These are phyloP conservation scores for Macquaria ambigua DNA, from an alignment of 2,113 vertebrate genomes.

Conservation along the genomic window DNA sequence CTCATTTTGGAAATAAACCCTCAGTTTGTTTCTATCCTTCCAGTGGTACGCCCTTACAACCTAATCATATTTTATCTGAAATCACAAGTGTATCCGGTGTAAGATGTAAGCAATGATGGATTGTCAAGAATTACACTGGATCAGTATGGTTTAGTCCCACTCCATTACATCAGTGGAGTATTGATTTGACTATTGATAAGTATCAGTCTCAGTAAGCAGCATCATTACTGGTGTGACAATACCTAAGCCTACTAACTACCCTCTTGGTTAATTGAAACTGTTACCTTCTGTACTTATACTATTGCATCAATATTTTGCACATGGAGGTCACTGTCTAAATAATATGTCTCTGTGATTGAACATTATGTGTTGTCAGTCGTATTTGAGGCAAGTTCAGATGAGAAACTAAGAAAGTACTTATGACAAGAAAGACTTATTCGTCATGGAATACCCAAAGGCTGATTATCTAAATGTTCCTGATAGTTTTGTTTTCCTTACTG, in stretches of 20 bases:
- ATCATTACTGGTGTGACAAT: not conserved
- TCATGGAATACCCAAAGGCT: not conserved
- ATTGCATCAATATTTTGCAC: not conserved
- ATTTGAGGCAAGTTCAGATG: not conserved
- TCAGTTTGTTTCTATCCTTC: not conserved
- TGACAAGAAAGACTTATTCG: constrained; percentile 1
- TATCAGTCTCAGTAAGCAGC: constrained; percentile 16
- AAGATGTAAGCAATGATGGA: not conserved
- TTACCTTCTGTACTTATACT: not conserved
- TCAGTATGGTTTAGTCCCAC: constrained; percentile 18
- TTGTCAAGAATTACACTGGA: constrained; percentile 1
- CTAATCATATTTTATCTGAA: constrained; percentile 5
- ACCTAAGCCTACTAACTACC: not conserved
- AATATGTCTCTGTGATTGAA: not conserved
- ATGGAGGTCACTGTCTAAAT: not conserved
- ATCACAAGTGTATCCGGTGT: not conserved
- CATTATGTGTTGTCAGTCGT: not conserved
- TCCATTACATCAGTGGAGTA: constrained; percentile 17
- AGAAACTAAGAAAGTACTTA: constrained; percentile 13
- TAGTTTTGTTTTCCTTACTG: constrained; percentile 33
- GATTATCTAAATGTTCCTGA: constrained; percentile 13
- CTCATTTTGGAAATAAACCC: not conserved
- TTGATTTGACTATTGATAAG: constrained; percentile 31
- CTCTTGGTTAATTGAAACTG: not conserved
- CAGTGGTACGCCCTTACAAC: not conserved